Evolutionary conservation across 2,113 vertebrate genomes (phyloP), one percentile per base, ranked within the genome.

Genomic region (Chinchilla lanigera): DNA sequence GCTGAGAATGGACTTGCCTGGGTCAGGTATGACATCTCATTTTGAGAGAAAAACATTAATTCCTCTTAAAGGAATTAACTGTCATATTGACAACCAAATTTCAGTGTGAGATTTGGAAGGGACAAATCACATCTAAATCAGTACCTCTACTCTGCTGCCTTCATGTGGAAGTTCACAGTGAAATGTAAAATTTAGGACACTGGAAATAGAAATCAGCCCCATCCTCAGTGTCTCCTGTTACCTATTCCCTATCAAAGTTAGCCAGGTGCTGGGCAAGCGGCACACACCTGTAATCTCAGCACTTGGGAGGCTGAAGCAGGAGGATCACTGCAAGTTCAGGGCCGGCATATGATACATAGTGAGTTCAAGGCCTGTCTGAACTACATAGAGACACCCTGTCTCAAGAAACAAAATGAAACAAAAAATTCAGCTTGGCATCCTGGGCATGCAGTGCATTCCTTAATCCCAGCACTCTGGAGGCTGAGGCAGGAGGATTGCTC

Each of bases 201-300:
- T 75, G 24, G 75, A 96, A 84, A 71, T n/a, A 92, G 73, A 97
- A 97, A 80, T 26, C 50, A 35, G 75, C 5, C 73, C 90, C 65
- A 50, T 33, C 1, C n/a, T 3, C 69, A 28, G 13, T 38, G 73
- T 95, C 61, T 84, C 81, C 54, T 11, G 11, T 60, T 77, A 67
- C 85, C 61, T 78, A 92, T 84, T 86, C 35, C 7, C 67, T 90
- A 78, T 61, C 44, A 38, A 77, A 77, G 47, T 77, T 77, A 17
- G 44, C 13, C 47, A 6, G 44, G 13, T 77, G 24, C 44, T 77
- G 73, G 44, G 26, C 44, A 30, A 8, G 22, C 5, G 38, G 41
- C 44, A 11, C 26, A 14, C 26, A 7, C 73, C 22, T 77, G 13
- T 47, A 77, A 77, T 30, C 26, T 44, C 26, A 47, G 73, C 24